Evolutionary conservation across 2,888 invertebrate species (phyloP), one percentile per base, ranked within the genome.

Genomic region (Julus scandinavius): DNA sequence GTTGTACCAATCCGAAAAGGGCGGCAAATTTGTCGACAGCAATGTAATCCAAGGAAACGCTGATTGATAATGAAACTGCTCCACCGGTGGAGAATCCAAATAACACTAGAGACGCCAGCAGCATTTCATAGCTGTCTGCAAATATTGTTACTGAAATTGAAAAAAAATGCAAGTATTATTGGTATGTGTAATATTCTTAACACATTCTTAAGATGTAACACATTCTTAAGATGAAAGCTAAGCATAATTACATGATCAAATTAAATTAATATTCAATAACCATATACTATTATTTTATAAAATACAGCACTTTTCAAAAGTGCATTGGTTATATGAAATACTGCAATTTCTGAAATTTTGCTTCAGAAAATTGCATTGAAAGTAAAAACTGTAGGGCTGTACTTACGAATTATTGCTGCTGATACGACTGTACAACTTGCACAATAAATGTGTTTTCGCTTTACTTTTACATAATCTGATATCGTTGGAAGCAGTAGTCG

Each of bases 21-120:
- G 96, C 95, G 13, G 95, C 95, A 90, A 96, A 95, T 88, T 95
- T 94, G 85, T 95, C 95, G 0, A 95, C 95, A 2, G 96, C 96
- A 91, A 95, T 96, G n/a, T 95, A 94, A 91, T 96, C 95, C 0
- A 96, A 95, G 72, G 96, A 93, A 20, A 96, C 92, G 1, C 96
- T 95, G 0, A 96, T 96, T 89, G 96, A 95, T 88, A 96, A 91
- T 1, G 96, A 94, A 92, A 96, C 96, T 95, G 96, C 96, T 91
- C 95, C 95, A 41, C 96, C 96, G 29, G 96, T 93, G 89, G 95
- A 95, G 0, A 96, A 92, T 0, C 96, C 96, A 91, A 95, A 96
- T 91, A 93, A 91, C 92, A 94, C 95, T 85, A 95, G 95, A 0
- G 95, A 94, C 3, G 94, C 93, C 5, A 95, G 95, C 58, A 96